Evolutionary conservation across 2,888 invertebrate species (phyloP).

Genomic region (Chrysolina americana): DNA sequence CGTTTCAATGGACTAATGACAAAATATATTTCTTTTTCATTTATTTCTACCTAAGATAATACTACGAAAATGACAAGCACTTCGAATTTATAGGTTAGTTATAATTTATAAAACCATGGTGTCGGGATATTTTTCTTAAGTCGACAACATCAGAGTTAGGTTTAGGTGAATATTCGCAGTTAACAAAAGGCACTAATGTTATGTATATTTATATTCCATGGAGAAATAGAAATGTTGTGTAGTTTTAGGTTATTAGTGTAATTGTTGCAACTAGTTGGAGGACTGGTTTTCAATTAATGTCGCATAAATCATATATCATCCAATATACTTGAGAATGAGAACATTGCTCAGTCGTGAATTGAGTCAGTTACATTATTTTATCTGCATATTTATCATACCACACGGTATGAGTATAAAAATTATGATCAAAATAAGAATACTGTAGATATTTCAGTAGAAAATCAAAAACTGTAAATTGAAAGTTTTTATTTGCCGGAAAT

Average conservation of each 20-base stretch:
- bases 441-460: no score
- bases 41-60: not conserved
- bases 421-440: no score
- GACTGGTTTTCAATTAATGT: not conserved
- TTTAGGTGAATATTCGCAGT: not conserved
- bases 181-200: conserved; percentile 8
- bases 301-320: no score
- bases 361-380: no score
- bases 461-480: not conserved
- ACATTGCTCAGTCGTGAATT: no score
- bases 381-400: no score
- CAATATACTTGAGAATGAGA: no score
- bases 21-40: not conserved
- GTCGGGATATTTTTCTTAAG: not conserved
- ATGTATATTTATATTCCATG: conserved; percentile 2
- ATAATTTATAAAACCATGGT: not conserved
- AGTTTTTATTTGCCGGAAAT: not conserved
- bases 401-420: no score
- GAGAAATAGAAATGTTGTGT: not conserved
- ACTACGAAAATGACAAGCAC: not conserved
- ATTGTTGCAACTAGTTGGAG: not conserved
- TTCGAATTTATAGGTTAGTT: not conserved
- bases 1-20: no score
- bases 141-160: not conserved
- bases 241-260: not conserved